Evolutionary conservation across 2,113 vertebrate species (phyloP), one percentile per base, ranked within the genome.

Genomic region (Seriola quinqueradiata): DNA sequence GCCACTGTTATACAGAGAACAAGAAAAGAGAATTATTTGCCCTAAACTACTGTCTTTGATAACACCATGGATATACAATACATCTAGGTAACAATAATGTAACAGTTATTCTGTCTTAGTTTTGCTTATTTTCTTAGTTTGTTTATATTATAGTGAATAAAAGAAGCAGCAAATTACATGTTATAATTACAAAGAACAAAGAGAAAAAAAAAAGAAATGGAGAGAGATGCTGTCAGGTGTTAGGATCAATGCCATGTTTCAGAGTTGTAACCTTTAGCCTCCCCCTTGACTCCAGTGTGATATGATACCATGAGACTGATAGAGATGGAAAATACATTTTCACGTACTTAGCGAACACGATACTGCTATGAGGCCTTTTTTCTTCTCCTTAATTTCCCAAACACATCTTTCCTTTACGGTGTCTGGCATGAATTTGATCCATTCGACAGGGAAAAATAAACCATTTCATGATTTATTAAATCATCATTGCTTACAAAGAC

Each of bases 231-330:
- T 93, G 92, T 95, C 92, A 95, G 93, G 93, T 95, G 92, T 94
- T 92, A 82, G 90, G 92, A 95, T 95, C 92, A 94, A 94, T 95
- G 91, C 91, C 84, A 88, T 94, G 93, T 90, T 94, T 93, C 89
- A 93, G 85, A 92, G 89, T 87, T 80, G 70, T 95, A 95, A 95
- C 95, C 94, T 95, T 95, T 95, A 93, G 87, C 93, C 93, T 92
- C 89, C 83, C 92, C 90, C 91, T 88, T 94, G 92, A 91, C 93
- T 93, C 81, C 61, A 44, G 74, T 73, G 94, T 84, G 89, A 95
- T 93, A 87, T 82, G 91, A 95, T 92, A 95, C 93, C 92, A 93
- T 86, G 90, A 78, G 89, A 91, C 85, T 92, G 86, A 94, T 78
- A 89, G 90, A 92, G 87, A 93, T 80, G 81, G 85, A 90, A 94